Evolutionary conservation across 2,888 invertebrate species (phyloP), one percentile per base, ranked within the genome.

Genomic region (Apodemia mormo): DNA sequence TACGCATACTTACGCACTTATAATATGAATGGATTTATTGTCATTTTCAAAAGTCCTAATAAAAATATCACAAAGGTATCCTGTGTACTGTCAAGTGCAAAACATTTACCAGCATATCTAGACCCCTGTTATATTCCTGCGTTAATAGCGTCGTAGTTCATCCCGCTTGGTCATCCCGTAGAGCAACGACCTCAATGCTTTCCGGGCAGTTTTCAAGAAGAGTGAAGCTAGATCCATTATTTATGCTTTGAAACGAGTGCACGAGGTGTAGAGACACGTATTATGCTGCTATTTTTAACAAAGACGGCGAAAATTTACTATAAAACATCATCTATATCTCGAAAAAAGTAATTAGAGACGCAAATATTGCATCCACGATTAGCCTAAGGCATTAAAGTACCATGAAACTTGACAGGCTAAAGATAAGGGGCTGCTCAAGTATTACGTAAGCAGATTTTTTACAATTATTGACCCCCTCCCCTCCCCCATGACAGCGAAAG

Each of bases 191-290:
- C 58, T 30, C 30, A 30, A 30, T 29, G 58, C 58, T 58, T 58
- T 58, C 58, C 58, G 58, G 58, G 58, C 58, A 58, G 58, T 58
- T 58, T 58, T 58, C 58, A 58, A 58, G 58, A 58, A 29, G 58
- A 58, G 30, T 58, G 58, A 29, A 58, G 58, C 58, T 58, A 58
- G 58, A 58, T 58, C 29, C 58, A 58, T 58, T 58, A 58, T 58
- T 58, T 30, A 58, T 58, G 58, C 58, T 58, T 58, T 30, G 30
- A 58, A 58, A 58, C 58, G 58, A 58, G 58, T 58, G 58, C 58
- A 58, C 58, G 58, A 58, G 58, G 30, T 58, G 30, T 58, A 30
- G 58, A 58, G 22, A 58, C 30, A 22, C 22, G 22, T 22, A 58
- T 58, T 30, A 30, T 58, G 58, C 29, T 12, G 58, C 30, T 58